Percentiles rank a stretch among this genome's conserved stretches.
These are phyloP conservation scores for Apus apus DNA, from an alignment of 2,113 vertebrate species.

Conservation along the genomic window DNA sequence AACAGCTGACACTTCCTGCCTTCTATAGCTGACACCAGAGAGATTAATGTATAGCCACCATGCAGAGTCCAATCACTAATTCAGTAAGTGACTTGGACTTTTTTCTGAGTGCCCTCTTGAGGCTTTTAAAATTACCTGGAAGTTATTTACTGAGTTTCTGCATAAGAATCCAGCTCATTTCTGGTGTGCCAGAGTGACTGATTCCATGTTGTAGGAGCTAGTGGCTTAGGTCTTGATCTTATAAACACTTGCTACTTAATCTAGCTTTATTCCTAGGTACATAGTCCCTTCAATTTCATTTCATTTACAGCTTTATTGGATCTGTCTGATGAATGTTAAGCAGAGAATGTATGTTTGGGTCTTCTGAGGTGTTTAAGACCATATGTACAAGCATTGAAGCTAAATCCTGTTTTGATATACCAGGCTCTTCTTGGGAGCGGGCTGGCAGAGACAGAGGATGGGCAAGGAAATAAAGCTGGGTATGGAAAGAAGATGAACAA, in stretches of 20 bases:
- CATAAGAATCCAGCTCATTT: conserved; percentile 9
- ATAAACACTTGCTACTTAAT: conserved; percentile 14
- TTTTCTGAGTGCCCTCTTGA: conserved; percentile 13
- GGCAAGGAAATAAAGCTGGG: not conserved
- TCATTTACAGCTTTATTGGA: not conserved
- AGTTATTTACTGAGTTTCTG: conserved; percentile 25
- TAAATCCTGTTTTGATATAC: not conserved
- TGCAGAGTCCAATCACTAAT: not conserved
- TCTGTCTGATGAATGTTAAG: not conserved
- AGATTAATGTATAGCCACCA: not conserved
- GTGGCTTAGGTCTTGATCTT: conserved; percentile 20
- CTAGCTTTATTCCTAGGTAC: not conserved
- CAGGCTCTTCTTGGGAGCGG: not conserved
- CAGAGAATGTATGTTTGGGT: not conserved
- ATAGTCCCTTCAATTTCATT: not conserved
- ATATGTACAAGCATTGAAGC: not conserved
- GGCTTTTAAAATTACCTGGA: conserved; percentile 11
- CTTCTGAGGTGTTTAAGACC: not conserved
- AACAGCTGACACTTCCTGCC: not conserved
- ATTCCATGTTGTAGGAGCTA: not conserved
- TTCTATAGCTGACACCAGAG: not conserved
- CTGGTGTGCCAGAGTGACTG: conserved; percentile 17
- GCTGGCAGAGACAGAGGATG: not conserved
- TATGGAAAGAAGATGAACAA: not conserved
- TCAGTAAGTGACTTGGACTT: not conserved